A percentile compares a stretch with the other conserved stretches of the same genome.
Conservation (phyloP, 2,797 vertebrate genomes). For the Galagoides demidoff region DNA sequence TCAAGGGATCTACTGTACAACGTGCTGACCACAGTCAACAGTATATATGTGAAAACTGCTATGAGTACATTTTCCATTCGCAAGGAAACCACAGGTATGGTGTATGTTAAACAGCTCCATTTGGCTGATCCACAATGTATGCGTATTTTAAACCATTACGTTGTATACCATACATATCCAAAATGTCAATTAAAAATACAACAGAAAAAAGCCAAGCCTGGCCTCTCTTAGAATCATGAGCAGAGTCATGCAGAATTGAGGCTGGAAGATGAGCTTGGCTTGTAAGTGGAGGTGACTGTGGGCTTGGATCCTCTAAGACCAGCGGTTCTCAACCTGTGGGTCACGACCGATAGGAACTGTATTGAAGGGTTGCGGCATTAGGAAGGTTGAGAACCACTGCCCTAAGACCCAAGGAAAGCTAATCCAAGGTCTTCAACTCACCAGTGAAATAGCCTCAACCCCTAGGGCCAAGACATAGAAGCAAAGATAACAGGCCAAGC, state of each 20-base stretch:
- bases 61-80: background rate
- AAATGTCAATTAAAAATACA: background rate
- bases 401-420: constrained; percentile 2
- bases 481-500: background rate
- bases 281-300: background rate
- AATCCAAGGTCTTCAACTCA: background rate
- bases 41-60: background rate
- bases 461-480: background rate
- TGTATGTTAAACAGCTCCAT: background rate
- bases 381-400: background rate
- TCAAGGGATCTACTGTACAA: background rate
- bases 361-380: no score
- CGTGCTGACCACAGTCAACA: background rate
- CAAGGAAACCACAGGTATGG: background rate
- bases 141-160: background rate
- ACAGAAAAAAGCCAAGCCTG: background rate
- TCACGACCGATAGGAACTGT: no score
- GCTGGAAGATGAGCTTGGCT: background rate
- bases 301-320: constrained; percentile 4
- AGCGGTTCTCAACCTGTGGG: no score
- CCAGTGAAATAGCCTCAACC: constrained; percentile 9
- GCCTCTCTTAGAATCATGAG: background rate
- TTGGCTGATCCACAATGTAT: background rate
- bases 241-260: background rate
- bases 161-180: background rate